Percentiles rank a stretch among this genome's conserved stretches.
Conservation (phyloP, 1,140 invertebrate genomes). For the Hypsibius dujardini region DNA sequence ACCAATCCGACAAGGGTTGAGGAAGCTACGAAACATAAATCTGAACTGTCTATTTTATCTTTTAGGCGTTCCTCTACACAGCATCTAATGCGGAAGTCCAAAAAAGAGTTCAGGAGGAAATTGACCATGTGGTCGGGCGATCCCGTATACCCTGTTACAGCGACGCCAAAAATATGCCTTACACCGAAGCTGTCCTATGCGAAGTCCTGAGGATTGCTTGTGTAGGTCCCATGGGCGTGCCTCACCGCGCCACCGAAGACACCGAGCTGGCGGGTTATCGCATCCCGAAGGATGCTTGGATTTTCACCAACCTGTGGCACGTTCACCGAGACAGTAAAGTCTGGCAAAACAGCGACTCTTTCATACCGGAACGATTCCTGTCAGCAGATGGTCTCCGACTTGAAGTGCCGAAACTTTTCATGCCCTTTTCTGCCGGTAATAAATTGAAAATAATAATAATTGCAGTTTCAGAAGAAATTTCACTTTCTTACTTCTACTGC, state of each 20-base stretch:
- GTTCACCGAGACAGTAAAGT: constrained; percentile 27
- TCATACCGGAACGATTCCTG: constrained; percentile 31
- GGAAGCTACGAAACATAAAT: no score
- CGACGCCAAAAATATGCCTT: constrained; percentile 20
- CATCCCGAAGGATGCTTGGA: constrained; percentile 30
- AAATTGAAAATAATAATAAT: background rate
- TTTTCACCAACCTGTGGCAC: constrained; percentile 31
- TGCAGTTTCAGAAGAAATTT: background rate
- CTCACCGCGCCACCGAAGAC: constrained; percentile 1
- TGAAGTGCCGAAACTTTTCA: constrained; percentile 18
- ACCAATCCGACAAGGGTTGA: background rate
- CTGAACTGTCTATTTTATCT: background rate
- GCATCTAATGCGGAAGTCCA: background rate
- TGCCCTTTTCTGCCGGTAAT: constrained; percentile 23
- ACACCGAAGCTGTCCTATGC: constrained; percentile 15
- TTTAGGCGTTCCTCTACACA: constrained; percentile 1
- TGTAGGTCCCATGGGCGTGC: background rate
- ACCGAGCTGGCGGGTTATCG: background rate
- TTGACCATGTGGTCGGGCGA: background rate
- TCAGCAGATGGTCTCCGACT: constrained; percentile 25
- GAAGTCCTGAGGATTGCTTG: background rate
- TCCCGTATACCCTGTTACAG: background rate
- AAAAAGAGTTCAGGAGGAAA: constrained; percentile 1
- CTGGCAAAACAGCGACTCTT: constrained; percentile 30
- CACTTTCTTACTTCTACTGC: no score